Base-by-base conservation (phyloP, 2,797 vertebrate genomes). In the Hirundo rustica region DNA sequence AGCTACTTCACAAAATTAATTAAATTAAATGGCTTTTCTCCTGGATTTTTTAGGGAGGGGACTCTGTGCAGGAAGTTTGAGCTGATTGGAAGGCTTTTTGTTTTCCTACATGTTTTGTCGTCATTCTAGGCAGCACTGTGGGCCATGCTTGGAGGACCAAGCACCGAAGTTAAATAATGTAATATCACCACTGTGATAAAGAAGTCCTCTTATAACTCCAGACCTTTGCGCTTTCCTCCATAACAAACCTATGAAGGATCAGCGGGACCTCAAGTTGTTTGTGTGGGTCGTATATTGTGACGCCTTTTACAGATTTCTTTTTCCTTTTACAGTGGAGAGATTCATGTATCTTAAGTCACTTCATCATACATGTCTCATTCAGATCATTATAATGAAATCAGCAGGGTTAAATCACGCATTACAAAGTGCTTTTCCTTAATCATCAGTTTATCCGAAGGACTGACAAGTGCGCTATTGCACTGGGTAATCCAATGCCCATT, bases 351-450 rank as follows among this genome's bases (percentile, higher is more conserved):
- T 84, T 70, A 60, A 95, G 73, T 89, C 50, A 87, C 67, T 93
- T 92, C 64, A 79, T 96, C 75, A 48, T 80, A 91, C 0, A 0
- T 30, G 34, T 77, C 78, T 83, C 38, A 23, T 86, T 92, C 79
- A 92, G 82, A 79, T 73, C 40, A 38, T 92, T 91, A 42, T 82
- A 83, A 93, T 66, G 44, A 96, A 95, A 96, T 87, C 89, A 94
- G 70, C n/a, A 77, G 71, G 61, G 83, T 93, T 94, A 95, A 96
- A 90, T 73, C 78, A 80, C 1, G 4, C 91, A 83, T 92, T 90
- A 88, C 78, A 64, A 82, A 89, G 55, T 65, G n/a, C 36, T 95
- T 93, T 93, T 80, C 79, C 23, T 95, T 96, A 92, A 94, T 94
- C 88, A 89, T 85, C 73, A 71, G n/a, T 94, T 95, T 90, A 95